Evolutionary conservation across 2,113 vertebrate genomes (phyloP).

Genomic region (Myotis brandtii): DNA sequence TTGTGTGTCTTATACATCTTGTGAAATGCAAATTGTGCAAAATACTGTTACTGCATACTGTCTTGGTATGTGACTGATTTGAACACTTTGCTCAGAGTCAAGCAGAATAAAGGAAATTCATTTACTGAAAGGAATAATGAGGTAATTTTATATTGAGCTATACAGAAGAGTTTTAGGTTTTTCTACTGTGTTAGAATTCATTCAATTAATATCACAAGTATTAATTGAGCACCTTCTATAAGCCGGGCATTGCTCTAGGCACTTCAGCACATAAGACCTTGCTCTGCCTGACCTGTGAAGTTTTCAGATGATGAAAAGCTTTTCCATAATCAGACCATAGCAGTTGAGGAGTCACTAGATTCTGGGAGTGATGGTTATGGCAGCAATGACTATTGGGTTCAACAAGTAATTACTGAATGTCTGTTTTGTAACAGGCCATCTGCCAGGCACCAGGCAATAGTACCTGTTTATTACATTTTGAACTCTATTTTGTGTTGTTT

Average conservation of each 20-base stretch:
- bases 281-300: neutral
- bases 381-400: neutral
- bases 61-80: neutral
- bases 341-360: neutral
- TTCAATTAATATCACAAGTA: neutral
- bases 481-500: neutral
- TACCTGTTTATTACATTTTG: neutral
- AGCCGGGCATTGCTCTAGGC: neutral
- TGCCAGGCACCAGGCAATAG: neutral
- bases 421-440: neutral
- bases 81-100: neutral
- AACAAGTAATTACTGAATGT: neutral
- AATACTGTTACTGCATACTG: neutral
- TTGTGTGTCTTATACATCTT: neutral
- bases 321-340: neutral
- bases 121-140: neutral
- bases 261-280: neutral
- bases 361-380: neutral
- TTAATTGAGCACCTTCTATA: neutral
- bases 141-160: neutral
- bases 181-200: neutral
- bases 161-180: neutral
- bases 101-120: neutral
- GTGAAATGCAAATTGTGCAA: neutral
- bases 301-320: neutral